A percentile compares a stretch with the other conserved stretches of the same genome.
phyloP scores from a whole-genome alignment of 2,797 vertebrate species.

The Mergus octosetaceus region DNA sequence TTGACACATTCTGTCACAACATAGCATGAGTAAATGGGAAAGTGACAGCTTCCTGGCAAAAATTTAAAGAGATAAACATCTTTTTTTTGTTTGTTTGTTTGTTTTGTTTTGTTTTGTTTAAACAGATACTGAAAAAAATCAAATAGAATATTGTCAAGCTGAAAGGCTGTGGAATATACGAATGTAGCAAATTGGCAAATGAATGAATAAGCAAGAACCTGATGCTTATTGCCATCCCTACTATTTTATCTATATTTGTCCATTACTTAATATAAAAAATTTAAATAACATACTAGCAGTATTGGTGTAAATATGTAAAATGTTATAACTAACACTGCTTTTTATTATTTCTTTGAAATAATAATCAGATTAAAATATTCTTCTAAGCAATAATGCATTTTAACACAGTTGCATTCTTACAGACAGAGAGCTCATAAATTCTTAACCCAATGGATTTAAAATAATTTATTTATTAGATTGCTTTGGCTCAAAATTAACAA shows the following conservation, averaged over 20 bases:
- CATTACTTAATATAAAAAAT: conserved; percentile 3
- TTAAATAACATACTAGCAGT: not conserved
- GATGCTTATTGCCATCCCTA: not conserved
- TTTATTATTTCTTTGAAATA: not conserved
- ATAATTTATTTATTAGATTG: not conserved
- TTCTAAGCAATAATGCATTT: not conserved
- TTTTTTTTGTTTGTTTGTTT: conserved; percentile 56
- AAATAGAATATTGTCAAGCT: conserved; percentile 69
- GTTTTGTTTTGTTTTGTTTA: conserved; percentile 81
- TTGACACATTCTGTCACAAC: conserved; percentile 85
- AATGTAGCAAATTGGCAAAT: conserved; percentile 61
- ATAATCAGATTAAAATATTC: not conserved
- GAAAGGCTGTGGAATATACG: conserved; percentile 68
- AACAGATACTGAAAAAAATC: conserved; percentile 71
- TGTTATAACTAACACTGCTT: not conserved
- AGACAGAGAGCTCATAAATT: not conserved
- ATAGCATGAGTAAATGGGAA: conserved; percentile 79
- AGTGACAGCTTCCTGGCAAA: conserved; percentile 84
- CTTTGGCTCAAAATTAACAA: not conserved
- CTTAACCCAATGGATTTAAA: not conserved
- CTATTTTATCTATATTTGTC: conserved; percentile 16
- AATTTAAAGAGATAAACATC: conserved; percentile 85
- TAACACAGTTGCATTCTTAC: not conserved
- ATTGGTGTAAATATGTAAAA: not conserved
- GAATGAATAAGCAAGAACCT: conserved; percentile 40